These are phyloP conservation scores for Lates calcarifer DNA, from an alignment of 2,113 vertebrate genomes.

Conservation along the genomic window DNA sequence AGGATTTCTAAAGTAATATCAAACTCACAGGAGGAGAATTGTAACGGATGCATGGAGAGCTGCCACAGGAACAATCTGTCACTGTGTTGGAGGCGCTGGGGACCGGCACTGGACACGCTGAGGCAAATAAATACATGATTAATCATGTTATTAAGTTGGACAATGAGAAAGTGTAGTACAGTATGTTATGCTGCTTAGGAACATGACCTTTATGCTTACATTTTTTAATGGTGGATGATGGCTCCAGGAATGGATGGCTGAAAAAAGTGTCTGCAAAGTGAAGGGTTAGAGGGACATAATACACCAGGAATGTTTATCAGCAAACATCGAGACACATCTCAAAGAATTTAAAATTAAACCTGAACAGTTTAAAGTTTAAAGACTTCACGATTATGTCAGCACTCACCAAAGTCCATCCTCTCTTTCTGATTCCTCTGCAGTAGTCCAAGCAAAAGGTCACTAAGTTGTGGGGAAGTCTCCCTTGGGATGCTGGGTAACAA, in stretches of 20 bases:
- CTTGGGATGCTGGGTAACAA: slow-evolving; percentile 89
- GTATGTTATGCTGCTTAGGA: not conserved
- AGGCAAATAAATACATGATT: slow-evolving; percentile 5
- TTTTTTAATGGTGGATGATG: slow-evolving; percentile 91
- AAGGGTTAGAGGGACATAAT: slow-evolving; percentile 14
- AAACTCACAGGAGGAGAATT: slow-evolving; percentile 95
- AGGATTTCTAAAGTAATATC: slow-evolving; percentile 20
- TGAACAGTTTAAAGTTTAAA: not conserved
- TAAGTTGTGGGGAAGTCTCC: slow-evolving; percentile 92
- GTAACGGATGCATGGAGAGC: slow-evolving; percentile 93
- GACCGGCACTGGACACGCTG: slow-evolving; percentile 96
- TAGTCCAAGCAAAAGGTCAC: slow-evolving; percentile 91
- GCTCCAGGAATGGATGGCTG: slow-evolving; percentile 94
- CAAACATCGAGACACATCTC: not conserved
- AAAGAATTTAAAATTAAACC: not conserved
- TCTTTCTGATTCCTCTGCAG: slow-evolving; percentile 98
- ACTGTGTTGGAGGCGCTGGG: slow-evolving; percentile 87
- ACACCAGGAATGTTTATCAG: not conserved
- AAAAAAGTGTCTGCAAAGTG: slow-evolving; percentile 91
- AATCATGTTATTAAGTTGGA: not conserved
- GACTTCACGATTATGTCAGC: not conserved
- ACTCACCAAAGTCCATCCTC: slow-evolving; percentile 96
- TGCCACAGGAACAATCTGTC: slow-evolving; percentile 91
- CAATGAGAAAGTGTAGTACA: not conserved
- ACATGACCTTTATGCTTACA: slow-evolving; percentile 84